Base-by-base conservation (phyloP, 2,888 invertebrate genomes). In the Eumerus sabulonum region DNA sequence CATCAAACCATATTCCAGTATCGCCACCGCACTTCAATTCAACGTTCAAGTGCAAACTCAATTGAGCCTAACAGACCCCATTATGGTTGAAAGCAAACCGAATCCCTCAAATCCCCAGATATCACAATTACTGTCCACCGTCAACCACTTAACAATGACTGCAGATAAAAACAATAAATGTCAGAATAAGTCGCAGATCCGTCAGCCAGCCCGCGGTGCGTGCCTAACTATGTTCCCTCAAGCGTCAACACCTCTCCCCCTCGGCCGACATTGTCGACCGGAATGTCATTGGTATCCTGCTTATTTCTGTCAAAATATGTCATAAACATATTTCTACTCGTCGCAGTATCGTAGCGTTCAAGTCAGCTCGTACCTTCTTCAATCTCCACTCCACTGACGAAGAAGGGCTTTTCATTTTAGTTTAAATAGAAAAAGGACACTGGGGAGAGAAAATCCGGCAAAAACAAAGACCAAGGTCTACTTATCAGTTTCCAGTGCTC, bases 1-100 rank as follows among this genome's bases (percentile, higher is more conserved):
- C 60, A 45, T 66, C 66, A 19, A 62, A 63, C 40, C 62, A 64
- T 44, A 42, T 7, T 7, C 27, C 27, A 27, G 7, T 27, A 27
- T 2, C 27, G 7, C 7, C 27, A 7, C 64, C 63, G 48, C 57
- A 63, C 64, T 9, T 42, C 62, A 51, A 51, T 62, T 27, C 27
- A 40, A 51, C 53, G 68, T 68, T 79, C 74, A 79, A 79, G 74
- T 74, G 74, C 54, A 74, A 74, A 74, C 57, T 74, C 68, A 79
- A 79, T 79, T 68, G 77, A 67, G 62, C 77, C 74, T 74, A 68
- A 79, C 67, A 40, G 38, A 50, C 50, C 59, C 70, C 64, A 74
- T 79, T 74, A 68, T 63, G 64, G 16, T 79, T 56, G 59, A 79
- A 68, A 79, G 54, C 79, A 68, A 63, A 68, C 68, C 67, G 59